Base-by-base conservation (phyloP, 2,113 vertebrate species). In the Oryzias woworae region DNA sequence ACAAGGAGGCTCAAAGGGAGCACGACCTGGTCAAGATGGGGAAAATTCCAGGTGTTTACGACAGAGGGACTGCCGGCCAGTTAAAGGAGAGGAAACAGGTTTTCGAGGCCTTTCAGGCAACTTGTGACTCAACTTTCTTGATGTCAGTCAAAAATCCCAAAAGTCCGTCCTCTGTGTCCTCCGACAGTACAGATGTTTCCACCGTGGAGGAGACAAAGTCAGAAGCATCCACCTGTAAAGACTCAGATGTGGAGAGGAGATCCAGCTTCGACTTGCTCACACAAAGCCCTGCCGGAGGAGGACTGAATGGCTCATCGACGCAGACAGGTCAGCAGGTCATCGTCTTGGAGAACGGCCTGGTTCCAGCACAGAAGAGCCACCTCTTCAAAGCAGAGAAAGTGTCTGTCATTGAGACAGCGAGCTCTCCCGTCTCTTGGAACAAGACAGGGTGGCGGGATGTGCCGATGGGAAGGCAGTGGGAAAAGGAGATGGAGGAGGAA, bases 1-100 rank as follows among this genome's bases (percentile, higher is more conserved):
- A 84, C 13, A 77, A 81, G 0, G 95, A 95, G 75, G 68, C 78
- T 1, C 80, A 78, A 65, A 88, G 95, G 58, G 94, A 96, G 60
- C 86, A 90, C 82, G 94, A 87, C 81, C 90, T 95, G 55, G 89
- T 93, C 62, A 84, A 88, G 59, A 75, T 89, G 5, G 91, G 92
- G 0, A 89, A 87, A 63, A 77, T 92, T 5, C 89, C 83, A 7
- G 92, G 88, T 0, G 60, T 89, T 66, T 94, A 94, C 18, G 88
- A 93, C 81, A 86, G 85, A 74, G 90, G 88, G 14, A 90, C 84
- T 0, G 83, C 87, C n/a, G 90, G 75, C 28, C 90, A 93, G 52
- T 84, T 96, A 24, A 91, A 85, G 46, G 92, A 95, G 64, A 93
- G 76, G 72, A 92, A 88, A 63, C 73, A 88, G 69, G 72, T 95